These are phyloP conservation scores for Porites evermanni DNA, from an alignment of 92 coral and sea anemone species.

Conservation along the genomic window DNA sequence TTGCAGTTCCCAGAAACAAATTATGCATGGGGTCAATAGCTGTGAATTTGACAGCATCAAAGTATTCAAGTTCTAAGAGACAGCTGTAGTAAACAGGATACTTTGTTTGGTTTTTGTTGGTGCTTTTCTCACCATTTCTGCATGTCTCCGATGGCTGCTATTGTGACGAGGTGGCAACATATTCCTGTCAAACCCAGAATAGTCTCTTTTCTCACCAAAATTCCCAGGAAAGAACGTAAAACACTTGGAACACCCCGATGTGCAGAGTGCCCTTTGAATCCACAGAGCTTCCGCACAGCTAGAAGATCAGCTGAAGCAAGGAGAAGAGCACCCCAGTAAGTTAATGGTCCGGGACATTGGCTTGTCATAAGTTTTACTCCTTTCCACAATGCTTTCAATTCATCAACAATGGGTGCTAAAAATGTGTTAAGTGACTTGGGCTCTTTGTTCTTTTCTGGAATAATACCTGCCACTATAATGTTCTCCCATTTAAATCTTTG, in stretches of 20 bases:
- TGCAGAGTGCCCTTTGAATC: constrained; percentile 59
- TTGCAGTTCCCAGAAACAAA: constrained; percentile 67
- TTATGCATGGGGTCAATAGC: constrained; percentile 59
- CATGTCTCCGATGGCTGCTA: constrained; percentile 31
- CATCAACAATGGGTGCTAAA: constrained; percentile 43
- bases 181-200: constrained; percentile 57
- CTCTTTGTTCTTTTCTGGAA: constrained; percentile 59
- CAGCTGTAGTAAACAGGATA: constrained; percentile 50
- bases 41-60: constrained; percentile 41
- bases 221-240: constrained; percentile 52
- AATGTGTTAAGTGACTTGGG: constrained; percentile 64
- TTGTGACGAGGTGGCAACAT: constrained; percentile 46
- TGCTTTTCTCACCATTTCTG: constrained; percentile 4
- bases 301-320: constrained; percentile 55
- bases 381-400: constrained; percentile 47
- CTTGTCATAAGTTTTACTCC: constrained; percentile 46
- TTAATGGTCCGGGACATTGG: constrained; percentile 20
- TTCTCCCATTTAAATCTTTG: constrained; percentile 68
- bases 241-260: constrained; percentile 53
- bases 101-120: constrained; percentile 28
- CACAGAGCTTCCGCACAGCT: constrained; percentile 54
- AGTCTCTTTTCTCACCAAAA: constrained; percentile 32
- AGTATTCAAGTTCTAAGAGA: constrained; percentile 37
- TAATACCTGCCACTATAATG: constrained; percentile 62
- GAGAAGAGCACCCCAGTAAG: constrained; percentile 34